A percentile compares a stretch with the other conserved stretches of the same genome.
Evolutionary conservation across 1,140 invertebrate genomes (phyloP).

Genomic region (Nasonia giraulti): DNA sequence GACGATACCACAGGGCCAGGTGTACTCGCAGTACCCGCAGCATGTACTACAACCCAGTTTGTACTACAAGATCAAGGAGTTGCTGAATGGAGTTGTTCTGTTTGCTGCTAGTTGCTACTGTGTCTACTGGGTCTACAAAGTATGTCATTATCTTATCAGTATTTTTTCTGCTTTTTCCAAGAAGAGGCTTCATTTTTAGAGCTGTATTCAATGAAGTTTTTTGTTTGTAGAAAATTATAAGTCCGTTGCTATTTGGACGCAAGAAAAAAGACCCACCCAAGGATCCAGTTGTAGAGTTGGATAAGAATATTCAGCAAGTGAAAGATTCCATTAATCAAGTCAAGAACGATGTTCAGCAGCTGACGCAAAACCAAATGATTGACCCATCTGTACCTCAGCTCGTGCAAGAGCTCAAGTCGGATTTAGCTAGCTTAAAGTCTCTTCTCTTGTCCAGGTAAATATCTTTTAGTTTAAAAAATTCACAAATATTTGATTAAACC

Average conservation of each 20-base stretch:
- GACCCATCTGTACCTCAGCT: conserved; percentile 76
- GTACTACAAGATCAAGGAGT: conserved; percentile 79
- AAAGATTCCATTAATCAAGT: conserved; percentile 77
- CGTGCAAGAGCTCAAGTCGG: conserved; percentile 82
- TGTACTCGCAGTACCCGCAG: conserved; percentile 61
- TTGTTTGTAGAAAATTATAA: conserved; percentile 79
- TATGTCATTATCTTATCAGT: conserved; percentile 61
- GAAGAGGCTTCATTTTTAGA: not conserved
- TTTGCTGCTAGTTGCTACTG: conserved; percentile 83
- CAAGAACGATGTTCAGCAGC: conserved; percentile 76
- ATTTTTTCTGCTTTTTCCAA: not conserved
- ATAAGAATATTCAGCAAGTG: conserved; percentile 79
- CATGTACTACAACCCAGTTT: conserved; percentile 69
- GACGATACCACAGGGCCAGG: conserved; percentile 65
- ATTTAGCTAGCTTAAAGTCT: conserved; percentile 85
- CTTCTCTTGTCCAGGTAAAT: conserved; percentile 82
- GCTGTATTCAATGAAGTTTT: not conserved
- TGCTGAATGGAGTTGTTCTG: conserved; percentile 80
- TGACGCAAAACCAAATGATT: conserved; percentile 72
- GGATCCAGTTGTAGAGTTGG: conserved; percentile 79
- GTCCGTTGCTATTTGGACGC: conserved; percentile 78
- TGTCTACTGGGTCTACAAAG: conserved; percentile 84
- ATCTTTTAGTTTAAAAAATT: not conserved
- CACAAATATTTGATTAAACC: conserved; percentile 57
- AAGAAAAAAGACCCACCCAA: conserved; percentile 79